Conservation (phyloP, 2,113 vertebrate genomes). For the Ardeotis arabs region DNA sequence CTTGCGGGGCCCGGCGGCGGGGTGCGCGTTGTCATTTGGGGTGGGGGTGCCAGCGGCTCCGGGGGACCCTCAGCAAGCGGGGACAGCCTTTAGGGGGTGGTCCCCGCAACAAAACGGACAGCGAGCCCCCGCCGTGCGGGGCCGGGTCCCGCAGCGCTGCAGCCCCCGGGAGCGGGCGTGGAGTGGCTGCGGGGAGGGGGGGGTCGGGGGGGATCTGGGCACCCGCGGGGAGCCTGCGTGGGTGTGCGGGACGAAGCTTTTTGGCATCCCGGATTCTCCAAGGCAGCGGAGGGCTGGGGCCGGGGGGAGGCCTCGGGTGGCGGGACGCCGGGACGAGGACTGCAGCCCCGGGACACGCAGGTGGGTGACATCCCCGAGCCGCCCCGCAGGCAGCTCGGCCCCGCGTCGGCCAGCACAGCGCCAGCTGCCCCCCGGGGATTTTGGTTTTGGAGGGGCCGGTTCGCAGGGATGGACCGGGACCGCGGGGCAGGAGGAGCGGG, state of each 20-base stretch:
- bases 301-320: rapidly evolving
- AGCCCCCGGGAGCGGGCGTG: rapidly evolving
- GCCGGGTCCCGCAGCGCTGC: not conserved
- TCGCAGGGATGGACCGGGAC: too few species aligned
- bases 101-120: not conserved
- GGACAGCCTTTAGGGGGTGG: too few species aligned
- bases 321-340: not conserved
- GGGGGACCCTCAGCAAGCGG: too few species aligned
- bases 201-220: too few species aligned
- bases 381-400: rapidly evolving
- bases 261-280: not conserved
- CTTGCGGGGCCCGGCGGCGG: too few species aligned
- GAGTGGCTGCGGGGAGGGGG: not conserved
- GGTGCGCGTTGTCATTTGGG: too few species aligned
- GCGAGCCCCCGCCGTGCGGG: not conserved
- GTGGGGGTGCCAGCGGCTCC: not conserved
- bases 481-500: not conserved
- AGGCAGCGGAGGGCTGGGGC: not conserved
- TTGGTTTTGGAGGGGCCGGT: too few species aligned
- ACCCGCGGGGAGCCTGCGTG: not conserved
- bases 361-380: not conserved
- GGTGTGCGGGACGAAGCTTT: not conserved
- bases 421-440: not conserved
- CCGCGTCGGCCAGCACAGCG: rapidly evolving
- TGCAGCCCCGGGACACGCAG: not conserved